Evolutionary conservation across 2,888 invertebrate species (phyloP).

Genomic region (Hydrotaea diabolus): DNA sequence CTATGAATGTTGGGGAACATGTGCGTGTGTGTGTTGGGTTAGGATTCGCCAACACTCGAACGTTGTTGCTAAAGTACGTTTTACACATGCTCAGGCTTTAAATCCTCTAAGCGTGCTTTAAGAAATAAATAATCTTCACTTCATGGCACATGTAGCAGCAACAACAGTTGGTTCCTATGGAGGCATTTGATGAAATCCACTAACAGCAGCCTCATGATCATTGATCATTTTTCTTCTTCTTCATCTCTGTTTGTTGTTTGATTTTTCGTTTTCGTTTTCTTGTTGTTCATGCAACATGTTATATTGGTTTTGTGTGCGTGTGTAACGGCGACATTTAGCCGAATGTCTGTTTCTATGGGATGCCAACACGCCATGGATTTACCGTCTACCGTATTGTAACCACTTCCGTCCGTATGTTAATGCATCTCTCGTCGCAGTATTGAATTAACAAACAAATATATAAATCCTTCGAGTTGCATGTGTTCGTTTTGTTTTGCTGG

Average conservation of each 20-base stretch:
- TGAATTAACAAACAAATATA: constrained; percentile 62
- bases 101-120: constrained; percentile 58
- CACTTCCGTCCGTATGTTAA: constrained; percentile 22
- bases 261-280: neutral
- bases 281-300: constrained; percentile 3
- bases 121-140: constrained; percentile 61
- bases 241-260: neutral
- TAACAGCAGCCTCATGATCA: constrained; percentile 59
- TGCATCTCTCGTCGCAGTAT: constrained; percentile 1
- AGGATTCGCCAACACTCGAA: constrained; percentile 35
- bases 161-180: neutral
- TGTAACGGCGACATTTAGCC: constrained; percentile 37
- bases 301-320: constrained; percentile 6
- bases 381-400: too few species aligned
- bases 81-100: constrained; percentile 55
- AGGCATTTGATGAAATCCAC: constrained; percentile 53
- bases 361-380: constrained; percentile 55
- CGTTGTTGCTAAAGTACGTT: constrained; percentile 40
- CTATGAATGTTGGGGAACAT: too few species aligned
- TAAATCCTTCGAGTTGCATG: constrained; percentile 53
- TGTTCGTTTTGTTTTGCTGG: neutral
- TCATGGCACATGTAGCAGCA: constrained; percentile 29
- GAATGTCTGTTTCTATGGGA: constrained; percentile 20
- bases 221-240: constrained; percentile 63
- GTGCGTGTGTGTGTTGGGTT: neutral